Percentiles rank a stretch among this genome's conserved stretches.
Conservation (phyloP, 2,113 vertebrate genomes). For the Paralichthys olivaceus region DNA sequence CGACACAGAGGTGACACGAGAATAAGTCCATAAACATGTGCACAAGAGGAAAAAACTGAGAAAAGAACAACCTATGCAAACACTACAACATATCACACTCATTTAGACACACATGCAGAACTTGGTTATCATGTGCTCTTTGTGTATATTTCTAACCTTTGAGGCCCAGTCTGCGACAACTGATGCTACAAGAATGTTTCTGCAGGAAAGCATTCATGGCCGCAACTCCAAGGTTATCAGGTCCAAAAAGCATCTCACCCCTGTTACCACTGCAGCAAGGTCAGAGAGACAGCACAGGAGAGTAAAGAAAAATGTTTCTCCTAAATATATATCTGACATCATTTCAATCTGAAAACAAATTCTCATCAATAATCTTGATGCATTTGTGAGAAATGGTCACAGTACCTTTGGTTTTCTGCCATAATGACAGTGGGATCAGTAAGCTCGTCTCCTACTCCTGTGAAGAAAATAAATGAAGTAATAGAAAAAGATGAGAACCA, state of each 20-base stretch:
- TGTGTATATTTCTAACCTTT: constrained; percentile 80
- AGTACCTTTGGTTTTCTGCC: constrained; percentile 90
- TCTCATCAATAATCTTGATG: neutral
- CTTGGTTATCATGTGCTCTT: neutral
- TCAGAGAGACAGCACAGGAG: constrained; percentile 8
- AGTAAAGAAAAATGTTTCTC: neutral
- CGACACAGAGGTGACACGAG: constrained; percentile 68
- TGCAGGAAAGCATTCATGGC: constrained; percentile 90
- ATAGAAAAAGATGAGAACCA: neutral
- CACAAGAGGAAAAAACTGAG: neutral
- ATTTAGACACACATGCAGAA: neutral
- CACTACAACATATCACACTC: neutral
- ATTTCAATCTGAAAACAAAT: neutral
- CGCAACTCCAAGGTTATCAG: constrained; percentile 90
- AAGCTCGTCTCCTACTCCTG: constrained; percentile 93
- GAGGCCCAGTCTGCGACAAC: constrained; percentile 90
- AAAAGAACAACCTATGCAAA: neutral
- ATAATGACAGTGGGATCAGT: constrained; percentile 97
- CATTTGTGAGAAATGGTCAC: neutral
- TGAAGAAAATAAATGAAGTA: constrained; percentile 39
- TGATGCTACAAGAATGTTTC: constrained; percentile 92
- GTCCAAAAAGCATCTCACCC: constrained; percentile 90
- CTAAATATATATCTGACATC: neutral
- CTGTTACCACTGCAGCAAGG: constrained; percentile 35
- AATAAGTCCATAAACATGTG: constrained; percentile 25